These are phyloP conservation scores for Leptobrachium ailaonicum DNA, from an alignment of 2,113 vertebrate genomes.

Conservation along the genomic window DNA sequence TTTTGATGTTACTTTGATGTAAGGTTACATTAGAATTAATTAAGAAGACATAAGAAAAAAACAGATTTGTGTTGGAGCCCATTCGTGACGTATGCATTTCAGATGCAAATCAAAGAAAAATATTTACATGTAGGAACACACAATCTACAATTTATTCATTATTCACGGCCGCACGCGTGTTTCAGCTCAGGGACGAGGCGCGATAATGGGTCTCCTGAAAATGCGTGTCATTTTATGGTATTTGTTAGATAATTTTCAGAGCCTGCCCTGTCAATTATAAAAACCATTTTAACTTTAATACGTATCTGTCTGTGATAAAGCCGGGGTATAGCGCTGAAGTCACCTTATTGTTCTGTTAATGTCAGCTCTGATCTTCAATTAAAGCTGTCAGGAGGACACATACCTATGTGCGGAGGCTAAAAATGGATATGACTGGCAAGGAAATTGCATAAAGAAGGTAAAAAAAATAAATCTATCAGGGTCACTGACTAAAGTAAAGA, in stretches of 20 bases:
- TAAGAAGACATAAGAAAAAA: not conserved
- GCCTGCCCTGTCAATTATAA: too few relatives aligned
- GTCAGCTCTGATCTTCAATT: not conserved
- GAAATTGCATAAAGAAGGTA: too few relatives aligned
- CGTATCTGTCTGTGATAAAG: too few relatives aligned
- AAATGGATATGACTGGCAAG: not conserved
- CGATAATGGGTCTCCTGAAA: too few relatives aligned
- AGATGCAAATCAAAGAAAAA: constrained; percentile 44
- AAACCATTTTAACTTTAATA: too few relatives aligned
- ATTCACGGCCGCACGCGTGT: constrained; percentile 25
- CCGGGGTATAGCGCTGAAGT: too few relatives aligned
- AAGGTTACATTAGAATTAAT: too few relatives aligned
- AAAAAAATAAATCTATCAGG: too few relatives aligned
- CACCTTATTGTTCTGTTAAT: not conserved
- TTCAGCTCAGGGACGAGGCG: not conserved
- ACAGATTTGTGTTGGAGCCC: constrained; percentile 21
- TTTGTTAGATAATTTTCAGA: too few relatives aligned
- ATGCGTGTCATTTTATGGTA: too few relatives aligned
- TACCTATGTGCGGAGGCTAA: not conserved
- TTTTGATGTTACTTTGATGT: too few relatives aligned
- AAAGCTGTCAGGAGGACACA: not conserved
- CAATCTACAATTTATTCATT: constrained; percentile 33
- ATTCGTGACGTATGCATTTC: constrained; percentile 8
- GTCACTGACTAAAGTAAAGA: too few relatives aligned
- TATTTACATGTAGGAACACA: constrained; percentile 37